Conservation (phyloP, 2,888 invertebrate species). For the Drosophila anomalata region DNA sequence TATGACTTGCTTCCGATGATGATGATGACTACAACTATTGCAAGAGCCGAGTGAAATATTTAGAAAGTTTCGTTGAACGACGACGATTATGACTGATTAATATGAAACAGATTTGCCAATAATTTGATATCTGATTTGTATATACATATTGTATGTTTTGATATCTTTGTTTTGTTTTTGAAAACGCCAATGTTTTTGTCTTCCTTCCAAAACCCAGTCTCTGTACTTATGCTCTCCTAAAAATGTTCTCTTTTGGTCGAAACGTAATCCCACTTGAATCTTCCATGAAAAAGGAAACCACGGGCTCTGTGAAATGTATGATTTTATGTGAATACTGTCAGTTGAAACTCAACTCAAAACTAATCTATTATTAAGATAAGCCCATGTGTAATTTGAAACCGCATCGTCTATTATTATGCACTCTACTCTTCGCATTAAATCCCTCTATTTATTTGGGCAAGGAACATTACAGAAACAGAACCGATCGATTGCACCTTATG, state of each 20-base stretch:
- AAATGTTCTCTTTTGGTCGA: constrained; percentile 36
- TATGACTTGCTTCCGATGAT: constrained; percentile 29
- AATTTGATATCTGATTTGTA: constrained; percentile 67
- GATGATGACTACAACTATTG: constrained; percentile 8
- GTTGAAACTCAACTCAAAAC: constrained; percentile 46
- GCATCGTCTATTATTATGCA: constrained; percentile 28
- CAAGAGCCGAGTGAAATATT: constrained; percentile 51
- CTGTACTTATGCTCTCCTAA: constrained; percentile 27
- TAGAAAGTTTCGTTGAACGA: constrained; percentile 44
- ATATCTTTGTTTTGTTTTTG: constrained; percentile 62
- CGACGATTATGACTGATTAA: constrained; percentile 67
- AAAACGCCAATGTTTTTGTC: constrained; percentile 52
- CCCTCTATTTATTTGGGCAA: constrained; percentile 17
- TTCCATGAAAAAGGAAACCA: constrained; percentile 42
- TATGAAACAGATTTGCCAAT: constrained; percentile 49
- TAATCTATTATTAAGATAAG: constrained; percentile 44
- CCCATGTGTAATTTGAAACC: constrained; percentile 39
- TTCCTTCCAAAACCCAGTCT: constrained; percentile 20
- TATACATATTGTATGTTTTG: constrained; percentile 55
- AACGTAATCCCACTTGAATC: constrained; percentile 49
- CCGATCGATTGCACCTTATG: constrained; percentile 64
- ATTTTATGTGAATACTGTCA: constrained; percentile 61
- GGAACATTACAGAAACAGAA: constrained; percentile 9
- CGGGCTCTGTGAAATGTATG: constrained; percentile 11
- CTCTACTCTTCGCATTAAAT: constrained; percentile 30